Conservation (phyloP, 2,113 vertebrate species). For the Pomatostomus ruficeps region DNA sequence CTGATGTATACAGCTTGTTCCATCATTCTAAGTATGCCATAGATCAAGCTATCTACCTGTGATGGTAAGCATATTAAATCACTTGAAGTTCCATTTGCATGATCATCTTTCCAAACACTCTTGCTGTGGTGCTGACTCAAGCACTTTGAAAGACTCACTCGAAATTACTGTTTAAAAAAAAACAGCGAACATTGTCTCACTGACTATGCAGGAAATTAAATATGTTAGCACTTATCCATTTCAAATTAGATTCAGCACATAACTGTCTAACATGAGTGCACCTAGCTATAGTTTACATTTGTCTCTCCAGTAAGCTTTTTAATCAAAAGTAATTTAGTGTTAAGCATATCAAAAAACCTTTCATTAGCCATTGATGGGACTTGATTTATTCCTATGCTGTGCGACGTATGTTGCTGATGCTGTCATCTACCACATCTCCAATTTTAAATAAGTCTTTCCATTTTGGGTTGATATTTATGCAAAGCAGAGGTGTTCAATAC, state of each 20-base stretch:
- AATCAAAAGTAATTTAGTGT: conserved; percentile 66
- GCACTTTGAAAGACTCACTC: conserved; percentile 19
- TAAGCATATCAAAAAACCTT: conserved; percentile 54
- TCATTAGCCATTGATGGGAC: conserved; percentile 17
- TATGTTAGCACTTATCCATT: conserved; percentile 39
- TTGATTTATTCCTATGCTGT: conserved; percentile 51
- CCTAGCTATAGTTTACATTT: conserved; percentile 61
- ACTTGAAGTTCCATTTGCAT: conserved; percentile 50
- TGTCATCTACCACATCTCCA: not conserved
- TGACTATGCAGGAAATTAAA: conserved; percentile 47
- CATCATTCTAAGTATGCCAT: conserved; percentile 21
- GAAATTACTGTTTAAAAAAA: conserved; percentile 42
- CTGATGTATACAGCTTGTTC: conserved; percentile 10
- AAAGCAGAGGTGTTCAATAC: not conserved
- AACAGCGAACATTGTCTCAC: not conserved
- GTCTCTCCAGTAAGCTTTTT: conserved; percentile 65
- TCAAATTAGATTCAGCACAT: conserved; percentile 57
- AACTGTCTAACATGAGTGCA: conserved; percentile 43
- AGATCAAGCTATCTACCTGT: conserved; percentile 42
- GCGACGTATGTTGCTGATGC: not conserved
- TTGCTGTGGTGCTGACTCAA: conserved; percentile 36
- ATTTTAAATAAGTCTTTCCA: conserved; percentile 10
- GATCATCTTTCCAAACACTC: conserved; percentile 26
- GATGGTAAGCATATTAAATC: conserved; percentile 34
- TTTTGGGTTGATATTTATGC: not conserved